Conservation (phyloP, 2,113 vertebrate genomes). For the Pedetes capensis region DNA sequence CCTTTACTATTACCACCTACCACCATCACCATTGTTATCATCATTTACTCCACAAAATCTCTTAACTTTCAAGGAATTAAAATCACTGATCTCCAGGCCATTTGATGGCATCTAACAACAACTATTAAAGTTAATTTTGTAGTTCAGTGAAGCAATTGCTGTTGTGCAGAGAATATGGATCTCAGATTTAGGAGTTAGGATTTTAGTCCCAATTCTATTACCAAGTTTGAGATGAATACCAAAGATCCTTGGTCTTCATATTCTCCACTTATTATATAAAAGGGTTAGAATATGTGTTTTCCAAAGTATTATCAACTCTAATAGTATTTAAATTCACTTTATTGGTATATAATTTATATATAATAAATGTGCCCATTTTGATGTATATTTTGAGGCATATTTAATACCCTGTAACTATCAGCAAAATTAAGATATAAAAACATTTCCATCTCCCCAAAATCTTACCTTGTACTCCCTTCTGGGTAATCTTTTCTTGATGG, state of each 20-base stretch:
- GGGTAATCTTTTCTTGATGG: not conserved
- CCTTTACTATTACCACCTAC: too few relatives aligned
- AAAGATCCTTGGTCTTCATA: not conserved
- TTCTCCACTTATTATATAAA: not conserved
- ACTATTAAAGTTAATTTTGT: too few relatives aligned
- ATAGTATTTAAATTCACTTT: not conserved
- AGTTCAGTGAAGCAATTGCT: too few relatives aligned
- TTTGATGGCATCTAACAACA: too few relatives aligned
- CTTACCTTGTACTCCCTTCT: not conserved
- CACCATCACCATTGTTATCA: too few relatives aligned
- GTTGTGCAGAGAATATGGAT: too few relatives aligned
- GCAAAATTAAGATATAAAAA: not conserved
- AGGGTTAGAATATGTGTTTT: not conserved
- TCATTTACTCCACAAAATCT: too few relatives aligned
- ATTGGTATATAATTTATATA: not conserved
- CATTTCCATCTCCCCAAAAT: not conserved
- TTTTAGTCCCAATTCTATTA: too few relatives aligned
- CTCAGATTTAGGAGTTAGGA: too few relatives aligned
- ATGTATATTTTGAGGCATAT: not conserved
- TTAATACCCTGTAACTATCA: not conserved
- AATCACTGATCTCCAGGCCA: too few relatives aligned
- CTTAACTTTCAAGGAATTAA: too few relatives aligned
- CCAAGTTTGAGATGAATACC: not conserved
- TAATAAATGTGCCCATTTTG: not conserved
- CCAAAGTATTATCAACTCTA: too few relatives aligned